These are phyloP conservation scores for Gonatopus flavifemur DNA, from an alignment of 1,140 invertebrate species.

Conservation along the genomic window DNA sequence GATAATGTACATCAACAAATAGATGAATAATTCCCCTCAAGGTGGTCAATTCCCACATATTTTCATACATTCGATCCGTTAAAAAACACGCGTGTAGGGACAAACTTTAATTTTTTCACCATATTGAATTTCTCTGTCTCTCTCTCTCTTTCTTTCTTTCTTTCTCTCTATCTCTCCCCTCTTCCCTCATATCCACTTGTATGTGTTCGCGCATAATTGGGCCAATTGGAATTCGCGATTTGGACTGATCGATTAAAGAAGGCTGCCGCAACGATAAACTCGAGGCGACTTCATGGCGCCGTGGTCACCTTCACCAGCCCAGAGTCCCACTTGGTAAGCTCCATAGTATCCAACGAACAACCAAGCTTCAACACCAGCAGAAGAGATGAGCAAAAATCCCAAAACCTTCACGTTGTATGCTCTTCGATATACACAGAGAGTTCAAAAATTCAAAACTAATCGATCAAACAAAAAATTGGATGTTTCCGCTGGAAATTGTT, in stretches of 20 bases:
- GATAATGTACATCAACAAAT: too few relatives aligned
- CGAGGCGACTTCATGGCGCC: slow-evolving; percentile 59
- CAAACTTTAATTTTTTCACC: too few relatives aligned
- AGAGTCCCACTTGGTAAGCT: slow-evolving; percentile 67
- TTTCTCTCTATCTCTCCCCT: neutral
- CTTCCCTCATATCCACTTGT: neutral
- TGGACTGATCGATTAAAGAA: slow-evolving; percentile 29
- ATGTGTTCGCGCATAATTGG: slow-evolving; percentile 16
- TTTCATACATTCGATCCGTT: too few relatives aligned
- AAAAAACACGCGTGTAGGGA: too few relatives aligned
- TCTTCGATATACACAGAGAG: neutral
- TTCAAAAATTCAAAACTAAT: slow-evolving; percentile 7
- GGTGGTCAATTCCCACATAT: too few relatives aligned
- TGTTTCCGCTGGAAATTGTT: too few relatives aligned
- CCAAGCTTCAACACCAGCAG: slow-evolving; percentile 8
- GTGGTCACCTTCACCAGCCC: slow-evolving; percentile 71
- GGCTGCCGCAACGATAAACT: slow-evolving; percentile 44
- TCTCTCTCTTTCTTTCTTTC: slow-evolving; percentile 16
- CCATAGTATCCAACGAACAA: slow-evolving; percentile 34
- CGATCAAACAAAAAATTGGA: too few relatives aligned
- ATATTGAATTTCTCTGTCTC: too few relatives aligned
- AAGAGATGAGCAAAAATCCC: neutral
- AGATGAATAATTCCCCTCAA: too few relatives aligned
- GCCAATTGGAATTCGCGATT: slow-evolving; percentile 24
- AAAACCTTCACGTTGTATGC: too few relatives aligned